Evolutionary conservation across 2,113 vertebrate genomes (phyloP).

Genomic region (Neotragus moschatus): DNA sequence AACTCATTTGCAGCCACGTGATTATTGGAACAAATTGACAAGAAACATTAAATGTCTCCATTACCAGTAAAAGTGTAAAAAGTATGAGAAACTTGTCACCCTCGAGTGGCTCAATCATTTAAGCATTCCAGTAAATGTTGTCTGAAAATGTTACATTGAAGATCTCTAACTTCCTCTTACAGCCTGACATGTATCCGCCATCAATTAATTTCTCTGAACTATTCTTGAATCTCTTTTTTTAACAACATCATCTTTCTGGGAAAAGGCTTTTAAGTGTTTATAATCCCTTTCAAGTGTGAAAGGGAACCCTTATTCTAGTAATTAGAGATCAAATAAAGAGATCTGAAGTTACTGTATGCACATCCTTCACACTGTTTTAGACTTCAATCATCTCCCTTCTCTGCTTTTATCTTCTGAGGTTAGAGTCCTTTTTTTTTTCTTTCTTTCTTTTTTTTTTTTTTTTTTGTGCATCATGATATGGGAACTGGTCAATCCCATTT

Average conservation of each 20-base stretch:
- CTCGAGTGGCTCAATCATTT: slow-evolving; percentile 33
- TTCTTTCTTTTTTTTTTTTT: background rate
- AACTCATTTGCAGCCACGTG: slow-evolving; percentile 13
- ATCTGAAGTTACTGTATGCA: slow-evolving; percentile 26
- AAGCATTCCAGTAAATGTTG: slow-evolving; percentile 53
- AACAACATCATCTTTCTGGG: slow-evolving; percentile 55
- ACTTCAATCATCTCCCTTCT: slow-evolving; percentile 21
- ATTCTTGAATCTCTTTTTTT: slow-evolving; percentile 28
- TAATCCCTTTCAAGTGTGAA: slow-evolving; percentile 46
- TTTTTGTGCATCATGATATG: background rate
- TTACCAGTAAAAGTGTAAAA: slow-evolving; percentile 48
- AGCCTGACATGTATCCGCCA: background rate
- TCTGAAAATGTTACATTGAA: slow-evolving; percentile 27
- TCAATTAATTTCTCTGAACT: slow-evolving; percentile 56
- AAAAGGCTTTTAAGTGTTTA: slow-evolving; percentile 54
- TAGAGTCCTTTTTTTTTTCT: background rate
- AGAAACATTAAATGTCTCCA: slow-evolving; percentile 52
- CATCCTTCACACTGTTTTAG: slow-evolving; percentile 22
- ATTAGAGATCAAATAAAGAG: slow-evolving; percentile 58
- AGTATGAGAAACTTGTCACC: slow-evolving; percentile 37
- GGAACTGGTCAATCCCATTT: slow-evolving; percentile 41
- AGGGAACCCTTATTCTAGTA: slow-evolving; percentile 45
- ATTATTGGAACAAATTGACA: slow-evolving; percentile 56
- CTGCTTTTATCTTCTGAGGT: slow-evolving; percentile 58
- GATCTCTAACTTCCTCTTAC: slow-evolving; percentile 37